Percentiles rank a stretch among this genome's conserved stretches.
Evolutionary conservation across 2,888 invertebrate genomes (phyloP).

Genomic region (Eueremaeus valkanovi): DNA sequence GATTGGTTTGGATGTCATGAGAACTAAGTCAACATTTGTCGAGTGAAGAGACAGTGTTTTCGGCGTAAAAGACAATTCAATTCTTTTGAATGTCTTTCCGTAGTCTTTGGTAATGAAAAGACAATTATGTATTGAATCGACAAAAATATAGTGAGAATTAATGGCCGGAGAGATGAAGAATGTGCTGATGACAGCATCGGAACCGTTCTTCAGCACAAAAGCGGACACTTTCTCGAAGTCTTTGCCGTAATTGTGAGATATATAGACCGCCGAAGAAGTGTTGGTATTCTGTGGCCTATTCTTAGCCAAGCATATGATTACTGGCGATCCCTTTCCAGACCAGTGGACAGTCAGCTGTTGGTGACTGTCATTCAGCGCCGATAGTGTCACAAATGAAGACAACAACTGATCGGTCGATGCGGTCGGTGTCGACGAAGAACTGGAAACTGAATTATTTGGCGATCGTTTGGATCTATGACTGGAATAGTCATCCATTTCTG

Average conservation of each 20-base stretch:
- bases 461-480: background rate
- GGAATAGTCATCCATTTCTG: background rate
- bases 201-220: conserved; percentile 29
- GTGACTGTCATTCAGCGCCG: conserved; percentile 75
- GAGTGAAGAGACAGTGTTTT: conserved; percentile 73
- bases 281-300: conserved; percentile 54
- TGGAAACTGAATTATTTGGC: background rate
- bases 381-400: conserved; percentile 52
- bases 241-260: conserved; percentile 81
- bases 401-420: background rate
- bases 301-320: conserved; percentile 77
- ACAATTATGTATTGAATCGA: conserved; percentile 70
- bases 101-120: conserved; percentile 72
- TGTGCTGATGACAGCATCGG: conserved; percentile 65
- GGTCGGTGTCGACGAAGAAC: background rate
- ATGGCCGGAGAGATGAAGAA: conserved; percentile 78
- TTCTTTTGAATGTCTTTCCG: conserved; percentile 63
- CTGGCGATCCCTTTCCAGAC: conserved; percentile 81
- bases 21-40: conserved; percentile 49
- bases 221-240: conserved; percentile 58
- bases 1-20: background rate
- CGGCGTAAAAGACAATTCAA: conserved; percentile 68
- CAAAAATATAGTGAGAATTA: conserved; percentile 76
- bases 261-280: conserved; percentile 68
- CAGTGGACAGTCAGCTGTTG: conserved; percentile 86